A percentile compares a stretch with the other conserved stretches of the same genome.
These are phyloP conservation scores for Bembecia ichneumoniformis DNA, from an alignment of 2,888 invertebrate species.

Conservation along the genomic window DNA sequence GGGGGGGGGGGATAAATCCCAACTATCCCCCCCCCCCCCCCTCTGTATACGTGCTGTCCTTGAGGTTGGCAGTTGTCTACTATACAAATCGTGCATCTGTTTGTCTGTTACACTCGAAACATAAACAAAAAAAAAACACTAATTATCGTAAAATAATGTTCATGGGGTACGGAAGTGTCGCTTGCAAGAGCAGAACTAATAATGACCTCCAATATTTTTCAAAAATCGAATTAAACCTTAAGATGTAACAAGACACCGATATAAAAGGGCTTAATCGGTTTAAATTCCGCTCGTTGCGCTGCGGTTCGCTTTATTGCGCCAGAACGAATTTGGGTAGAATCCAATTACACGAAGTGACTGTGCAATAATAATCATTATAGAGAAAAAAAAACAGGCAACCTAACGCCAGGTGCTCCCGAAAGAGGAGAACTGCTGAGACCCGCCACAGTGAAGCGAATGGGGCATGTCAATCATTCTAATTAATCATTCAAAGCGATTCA, in stretches of 20 bases:
- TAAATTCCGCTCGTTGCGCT: conserved; percentile 24
- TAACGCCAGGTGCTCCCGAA: conserved; percentile 49
- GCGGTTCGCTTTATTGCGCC: conserved; percentile 21
- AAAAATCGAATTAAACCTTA: conserved; percentile 16
- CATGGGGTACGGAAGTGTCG: no score
- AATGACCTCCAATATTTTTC: conserved; percentile 2
- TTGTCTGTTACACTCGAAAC: no score
- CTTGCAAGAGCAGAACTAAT: background rate
- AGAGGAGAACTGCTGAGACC: conserved; percentile 39
- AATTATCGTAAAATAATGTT: no score
- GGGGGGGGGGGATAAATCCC: no score
- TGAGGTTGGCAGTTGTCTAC: no score
- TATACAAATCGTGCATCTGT: no score
- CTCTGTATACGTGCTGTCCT: no score
- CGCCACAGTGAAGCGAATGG: conserved; percentile 54
- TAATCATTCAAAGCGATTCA: conserved; percentile 43
- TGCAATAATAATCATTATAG: conserved; percentile 60
- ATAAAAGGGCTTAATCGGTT: conserved; percentile 33
- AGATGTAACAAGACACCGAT: conserved; percentile 21
- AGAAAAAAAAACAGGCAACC: conserved; percentile 39
- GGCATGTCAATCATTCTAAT: conserved; percentile 62
- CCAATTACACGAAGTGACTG: conserved; percentile 64
- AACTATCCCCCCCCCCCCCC: no score
- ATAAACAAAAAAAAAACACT: no score
- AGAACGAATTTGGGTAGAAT: conserved; percentile 46